Conservation (phyloP, 2,888 invertebrate genomes). For the Timema podura region DNA sequence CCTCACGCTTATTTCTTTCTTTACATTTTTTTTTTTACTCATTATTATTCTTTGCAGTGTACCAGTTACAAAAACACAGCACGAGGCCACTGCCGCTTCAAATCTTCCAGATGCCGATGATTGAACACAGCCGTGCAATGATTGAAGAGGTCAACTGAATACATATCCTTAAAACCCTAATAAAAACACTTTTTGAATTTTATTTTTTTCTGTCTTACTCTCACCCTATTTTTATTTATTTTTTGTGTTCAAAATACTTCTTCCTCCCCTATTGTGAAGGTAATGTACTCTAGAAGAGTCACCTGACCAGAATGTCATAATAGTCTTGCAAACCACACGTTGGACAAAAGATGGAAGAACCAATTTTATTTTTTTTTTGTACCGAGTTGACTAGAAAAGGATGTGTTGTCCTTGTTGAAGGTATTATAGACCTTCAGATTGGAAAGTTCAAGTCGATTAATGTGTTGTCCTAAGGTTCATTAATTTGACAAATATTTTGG, state of each 20-base stretch:
- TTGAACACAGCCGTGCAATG: slow-evolving; percentile 15
- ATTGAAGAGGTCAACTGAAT: slow-evolving; percentile 21
- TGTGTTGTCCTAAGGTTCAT: slow-evolving; percentile 30
- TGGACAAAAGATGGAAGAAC: too few relatives aligned
- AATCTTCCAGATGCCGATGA: slow-evolving; percentile 5
- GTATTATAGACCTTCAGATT: too few relatives aligned
- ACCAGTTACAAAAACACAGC: slow-evolving; percentile 15
- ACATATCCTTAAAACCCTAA: background rate
- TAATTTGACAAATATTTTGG: slow-evolving; percentile 30
- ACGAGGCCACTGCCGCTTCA: slow-evolving; percentile 9
- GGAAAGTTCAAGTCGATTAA: slow-evolving; percentile 21
- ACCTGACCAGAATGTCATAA: slow-evolving; percentile 14
- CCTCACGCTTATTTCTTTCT: background rate
- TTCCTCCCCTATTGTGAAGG: background rate
- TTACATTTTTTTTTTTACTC: background rate
- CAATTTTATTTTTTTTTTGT: too few relatives aligned
- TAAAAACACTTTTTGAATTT: slow-evolving; percentile 5
- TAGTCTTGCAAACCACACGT: slow-evolving; percentile 1
- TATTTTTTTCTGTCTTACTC: background rate
- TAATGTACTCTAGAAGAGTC: slow-evolving; percentile 12
- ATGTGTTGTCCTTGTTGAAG: too few relatives aligned
- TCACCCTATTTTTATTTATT: too few relatives aligned
- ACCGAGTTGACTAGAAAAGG: too few relatives aligned
- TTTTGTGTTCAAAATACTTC: too few relatives aligned
- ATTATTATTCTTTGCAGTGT: slow-evolving; percentile 12